Percentiles rank a stretch among this genome's conserved stretches.
These are phyloP conservation scores for Trididemnum miniatum DNA, from an alignment of 23 tunicate genomes.

Conservation along the genomic window DNA sequence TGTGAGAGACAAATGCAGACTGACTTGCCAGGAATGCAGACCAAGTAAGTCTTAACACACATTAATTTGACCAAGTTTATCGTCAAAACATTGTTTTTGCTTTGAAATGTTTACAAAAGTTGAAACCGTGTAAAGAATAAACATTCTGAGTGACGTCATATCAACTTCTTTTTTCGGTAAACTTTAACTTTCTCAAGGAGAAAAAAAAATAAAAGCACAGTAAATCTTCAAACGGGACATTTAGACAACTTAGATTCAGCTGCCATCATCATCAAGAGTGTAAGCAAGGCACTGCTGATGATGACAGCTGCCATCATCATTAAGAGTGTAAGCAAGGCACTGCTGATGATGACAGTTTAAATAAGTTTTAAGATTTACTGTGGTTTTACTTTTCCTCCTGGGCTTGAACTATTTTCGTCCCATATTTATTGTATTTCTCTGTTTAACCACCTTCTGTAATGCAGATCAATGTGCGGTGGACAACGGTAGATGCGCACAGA, in stretches of 20 bases:
- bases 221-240: too few species aligned
- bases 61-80: not conserved
- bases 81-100: not conserved
- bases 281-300: too few species aligned
- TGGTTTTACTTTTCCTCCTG: too few species aligned
- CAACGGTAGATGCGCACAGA: constrained; percentile 54
- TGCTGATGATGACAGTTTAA: too few species aligned
- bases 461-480: constrained; percentile 27
- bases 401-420: not conserved
- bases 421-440: not conserved
- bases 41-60: not conserved
- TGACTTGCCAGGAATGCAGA: not conserved
- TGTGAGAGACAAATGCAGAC: not conserved
- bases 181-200: too few species aligned
- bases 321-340: too few species aligned
- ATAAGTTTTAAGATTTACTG: too few species aligned
- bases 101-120: not conserved
- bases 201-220: too few species aligned
- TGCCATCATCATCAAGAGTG: too few species aligned
- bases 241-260: too few species aligned
- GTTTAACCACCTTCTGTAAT: not conserved
- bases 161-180: too few species aligned
- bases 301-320: too few species aligned
- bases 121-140: not conserved
- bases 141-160: not conserved